These are phyloP conservation scores for Ceryle rudis DNA, from an alignment of 2,797 vertebrate species.

Conservation along the genomic window DNA sequence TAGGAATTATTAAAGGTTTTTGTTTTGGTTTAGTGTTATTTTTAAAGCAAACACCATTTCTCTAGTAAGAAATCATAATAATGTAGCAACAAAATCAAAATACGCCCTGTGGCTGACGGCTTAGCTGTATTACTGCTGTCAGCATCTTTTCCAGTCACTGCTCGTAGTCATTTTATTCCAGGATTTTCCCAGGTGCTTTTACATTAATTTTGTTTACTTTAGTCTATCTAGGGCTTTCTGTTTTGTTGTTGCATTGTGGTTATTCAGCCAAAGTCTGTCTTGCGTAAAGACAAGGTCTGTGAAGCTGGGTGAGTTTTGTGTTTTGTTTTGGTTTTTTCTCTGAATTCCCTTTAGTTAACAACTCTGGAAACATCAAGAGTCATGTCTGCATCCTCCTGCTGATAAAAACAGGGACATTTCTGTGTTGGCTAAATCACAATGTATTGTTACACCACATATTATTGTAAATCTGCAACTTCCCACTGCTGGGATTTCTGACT, in stretches of 20 bases:
- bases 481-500: constrained; percentile 47
- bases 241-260: neutral
- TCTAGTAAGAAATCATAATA: neutral
- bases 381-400: neutral
- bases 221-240: neutral
- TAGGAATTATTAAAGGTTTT: neutral
- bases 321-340: too few species aligned
- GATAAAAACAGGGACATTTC: neutral
- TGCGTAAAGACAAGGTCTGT: neutral
- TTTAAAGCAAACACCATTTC: neutral
- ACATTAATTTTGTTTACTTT: neutral
- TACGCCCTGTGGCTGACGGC: neutral
- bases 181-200: neutral
- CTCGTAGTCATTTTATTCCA: neutral
- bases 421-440: neutral
- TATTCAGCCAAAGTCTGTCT: neutral
- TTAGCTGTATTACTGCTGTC: neutral
- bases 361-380: neutral
- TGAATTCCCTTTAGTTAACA: neutral
- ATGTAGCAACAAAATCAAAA: neutral
- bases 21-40: neutral
- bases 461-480: constrained; percentile 30
- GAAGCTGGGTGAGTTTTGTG: neutral
- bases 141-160: neutral
- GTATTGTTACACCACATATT: constrained; percentile 7